Evolutionary conservation across 2,888 invertebrate species (phyloP), one percentile per base, ranked within the genome.

Genomic region (Julus scandinavius): DNA sequence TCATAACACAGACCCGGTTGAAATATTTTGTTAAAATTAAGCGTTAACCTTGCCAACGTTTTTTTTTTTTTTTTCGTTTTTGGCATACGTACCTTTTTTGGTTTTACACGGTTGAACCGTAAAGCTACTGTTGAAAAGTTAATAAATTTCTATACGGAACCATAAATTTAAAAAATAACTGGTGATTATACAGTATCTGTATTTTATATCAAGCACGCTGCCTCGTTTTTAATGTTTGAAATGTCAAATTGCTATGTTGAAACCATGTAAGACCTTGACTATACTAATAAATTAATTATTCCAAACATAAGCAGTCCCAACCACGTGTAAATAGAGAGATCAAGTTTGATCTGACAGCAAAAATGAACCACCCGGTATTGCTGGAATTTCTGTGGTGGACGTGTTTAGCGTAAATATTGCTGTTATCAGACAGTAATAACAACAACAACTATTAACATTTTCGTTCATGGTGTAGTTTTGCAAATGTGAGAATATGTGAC

Each of bases 61-160:
- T 17, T 72, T 54, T 72, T 20, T 29, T 9, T 11, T 72, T n/a
- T 17, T 29, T 17, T 72, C 11, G 20, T 20, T 72, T 9, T 11
- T 72, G n/a, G 58, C 58, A 63, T 63, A 29, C 72, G 20, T 63
- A 63, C 58, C 17, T 2, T 45, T 63, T n/a, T 6, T 63, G 58
- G 17, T n/a, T 63, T n/a, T 17, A 2, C 58, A n/a, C 45, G 72
- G 72, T 29, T 9, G 9, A 72, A 29, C 72, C 20, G 7, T 0
- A 20, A 72, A 72, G 29, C 72, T 72, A 72, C 72, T 72, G 72
- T 72, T 72, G 29, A 72, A 72, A 63, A 72, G 72, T 72, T 45
- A 45, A 63, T 63, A 63, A 63, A 63, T 63, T n/a, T 63, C 17
- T 63, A 63, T n/a, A 5, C 6, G 58, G 5, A 15, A n/a, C 20